phyloP scores from a whole-genome alignment of 2,797 vertebrate genomes.

The Gadopsis bispinosus region DNA sequence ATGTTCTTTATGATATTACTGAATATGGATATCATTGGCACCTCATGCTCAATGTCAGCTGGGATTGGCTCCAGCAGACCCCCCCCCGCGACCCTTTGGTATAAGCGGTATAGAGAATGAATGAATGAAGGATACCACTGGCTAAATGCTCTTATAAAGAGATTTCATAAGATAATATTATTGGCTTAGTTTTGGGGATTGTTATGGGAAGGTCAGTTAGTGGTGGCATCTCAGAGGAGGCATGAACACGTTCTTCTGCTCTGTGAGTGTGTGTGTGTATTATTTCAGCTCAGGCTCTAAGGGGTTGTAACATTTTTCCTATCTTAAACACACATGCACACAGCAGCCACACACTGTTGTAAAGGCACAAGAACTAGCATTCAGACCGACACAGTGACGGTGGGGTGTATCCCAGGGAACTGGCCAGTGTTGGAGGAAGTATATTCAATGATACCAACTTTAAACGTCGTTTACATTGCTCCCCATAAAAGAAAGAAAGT shows the following conservation, averaged over 20 bases:
- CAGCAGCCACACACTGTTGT: not conserved
- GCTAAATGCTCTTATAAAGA: no score
- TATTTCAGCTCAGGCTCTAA: not conserved
- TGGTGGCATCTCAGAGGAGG: no score
- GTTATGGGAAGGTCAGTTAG: no score
- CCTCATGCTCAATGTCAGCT: no score
- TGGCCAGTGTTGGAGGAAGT: not conserved
- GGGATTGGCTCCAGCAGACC: no score
- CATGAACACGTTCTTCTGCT: not conserved
- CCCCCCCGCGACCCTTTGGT: no score
- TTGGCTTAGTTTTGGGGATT: no score
- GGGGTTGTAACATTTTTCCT: conserved; percentile 5
- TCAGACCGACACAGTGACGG: not conserved
- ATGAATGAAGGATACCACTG: no score
- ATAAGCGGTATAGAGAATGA: no score
- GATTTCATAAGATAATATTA: no score
- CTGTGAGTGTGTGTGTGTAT: conserved; percentile 5
- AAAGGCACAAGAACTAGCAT: not conserved
- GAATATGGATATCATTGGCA: no score
- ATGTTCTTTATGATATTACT: no score
- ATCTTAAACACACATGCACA: conserved; percentile 1
- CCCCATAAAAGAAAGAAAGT: not conserved
- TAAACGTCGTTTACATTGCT: not conserved
- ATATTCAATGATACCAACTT: not conserved
- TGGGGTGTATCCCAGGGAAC: not conserved